Evolutionary conservation across 2,797 vertebrate species (phyloP), one percentile per base, ranked within the genome.

Genomic region (Arnoldichthys spilopterus): DNA sequence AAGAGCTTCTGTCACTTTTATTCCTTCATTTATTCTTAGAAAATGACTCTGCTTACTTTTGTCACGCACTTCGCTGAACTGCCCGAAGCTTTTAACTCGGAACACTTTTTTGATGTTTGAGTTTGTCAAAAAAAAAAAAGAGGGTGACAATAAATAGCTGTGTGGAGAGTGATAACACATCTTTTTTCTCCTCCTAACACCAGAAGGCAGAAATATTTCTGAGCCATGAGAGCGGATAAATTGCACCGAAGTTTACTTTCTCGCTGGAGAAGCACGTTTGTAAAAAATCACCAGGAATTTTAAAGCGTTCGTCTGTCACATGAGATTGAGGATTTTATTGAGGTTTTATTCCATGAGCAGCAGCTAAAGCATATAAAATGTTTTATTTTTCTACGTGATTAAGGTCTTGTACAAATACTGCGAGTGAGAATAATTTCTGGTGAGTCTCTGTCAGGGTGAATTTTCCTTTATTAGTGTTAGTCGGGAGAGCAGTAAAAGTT

Each of bases 361-460:
- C 16, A 73, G 37, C 56, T 56, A 70, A 63, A 75, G 47, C 51
- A 63, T 13, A 64, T 76, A 56, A 80, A 80, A 47, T 30, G 28
- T 72, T 32, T 49, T 53, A 9, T 68, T 74, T 6, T 28, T 68
- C 37, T 6, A n/a, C 47, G 51, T 26, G 40, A 69, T 76, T 76
- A 66, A 59, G 49, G 4, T 43, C 11, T 64, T 26, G 71, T 72
- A 72, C 45, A 72, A 81, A 66, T 72, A 64, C 66, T 64, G 49
- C 28, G 30, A 1, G n/a, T 59, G n/a, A 32, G 18, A n/a, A 51
- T 43, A 1, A 43, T 59, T 63, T 66, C 26, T 22, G 3, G 47
- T 28, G 15, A 30, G 49, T 59, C 24, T 72, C 11, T 76, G 68
- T 53, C 1, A 16, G 34, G 28, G 53, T 47, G 20, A 18, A 9